Evolutionary conservation across 2,888 invertebrate species (phyloP).

Genomic region (Agrochola lota): DNA sequence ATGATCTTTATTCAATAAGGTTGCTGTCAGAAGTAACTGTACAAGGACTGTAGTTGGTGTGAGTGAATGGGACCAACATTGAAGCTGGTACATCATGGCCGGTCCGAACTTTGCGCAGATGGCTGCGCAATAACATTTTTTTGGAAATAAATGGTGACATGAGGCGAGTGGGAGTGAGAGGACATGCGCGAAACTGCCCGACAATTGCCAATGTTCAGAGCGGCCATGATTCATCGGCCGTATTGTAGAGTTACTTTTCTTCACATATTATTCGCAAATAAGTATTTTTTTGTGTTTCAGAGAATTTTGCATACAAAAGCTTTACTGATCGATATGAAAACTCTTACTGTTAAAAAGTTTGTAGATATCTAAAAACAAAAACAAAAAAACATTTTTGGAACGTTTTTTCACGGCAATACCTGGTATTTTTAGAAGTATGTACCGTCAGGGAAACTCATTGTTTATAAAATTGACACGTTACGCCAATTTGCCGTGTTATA

Average conservation of each 20-base stretch:
- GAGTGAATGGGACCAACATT: neutral
- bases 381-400: neutral
- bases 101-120: neutral
- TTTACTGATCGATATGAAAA: slow-evolving; percentile 2
- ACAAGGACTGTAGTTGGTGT: neutral
- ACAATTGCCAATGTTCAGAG: neutral
- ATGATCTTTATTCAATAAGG: neutral
- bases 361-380: neutral
- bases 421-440: neutral
- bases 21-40: neutral
- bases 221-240: neutral
- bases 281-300: neutral
- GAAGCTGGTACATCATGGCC: neutral
- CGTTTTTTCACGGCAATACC: neutral
- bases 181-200: neutral
- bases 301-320: neutral
- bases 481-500: neutral
- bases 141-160: neutral
- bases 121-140: neutral
- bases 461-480: neutral
- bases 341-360: neutral
- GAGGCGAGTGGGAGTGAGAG: neutral
- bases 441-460: neutral
- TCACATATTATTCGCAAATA: neutral
- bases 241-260: neutral